A percentile compares a stretch with the other conserved stretches of the same genome.
phyloP scores from a whole-genome alignment of 2,888 invertebrate species.

The Sinhomidia bicolor region DNA sequence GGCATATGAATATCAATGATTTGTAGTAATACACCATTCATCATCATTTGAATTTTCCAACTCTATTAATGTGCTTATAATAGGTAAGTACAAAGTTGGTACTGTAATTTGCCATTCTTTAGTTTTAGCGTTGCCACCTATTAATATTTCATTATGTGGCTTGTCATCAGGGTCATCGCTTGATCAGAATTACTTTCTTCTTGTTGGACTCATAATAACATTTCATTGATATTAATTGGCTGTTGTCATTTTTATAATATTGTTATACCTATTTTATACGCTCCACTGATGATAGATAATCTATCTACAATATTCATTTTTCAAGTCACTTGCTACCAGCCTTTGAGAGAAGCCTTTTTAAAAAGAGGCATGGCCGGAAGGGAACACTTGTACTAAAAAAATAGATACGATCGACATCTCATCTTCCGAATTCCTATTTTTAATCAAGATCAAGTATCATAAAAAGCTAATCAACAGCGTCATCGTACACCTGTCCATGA shows the following conservation, averaged over 20 bases:
- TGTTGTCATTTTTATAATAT: slow-evolving; percentile 55
- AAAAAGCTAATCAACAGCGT: slow-evolving; percentile 29
- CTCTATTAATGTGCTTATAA: not conserved
- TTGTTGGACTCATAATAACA: slow-evolving; percentile 47
- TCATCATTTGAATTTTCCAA: slow-evolving; percentile 52
- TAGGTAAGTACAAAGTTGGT: no score
- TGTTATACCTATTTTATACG: slow-evolving; percentile 2
- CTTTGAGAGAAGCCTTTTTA: not conserved
- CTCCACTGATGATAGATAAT: no score
- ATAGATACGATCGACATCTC: slow-evolving; percentile 43
- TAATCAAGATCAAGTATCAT: slow-evolving; percentile 53
- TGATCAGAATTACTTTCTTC: slow-evolving; percentile 59
- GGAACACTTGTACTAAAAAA: slow-evolving; percentile 29
- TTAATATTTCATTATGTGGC: slow-evolving; percentile 50
- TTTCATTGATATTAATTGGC: slow-evolving; percentile 67
- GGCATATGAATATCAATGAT: slow-evolving; percentile 61
- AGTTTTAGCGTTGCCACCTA: slow-evolving; percentile 39
- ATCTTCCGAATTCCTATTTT: slow-evolving; percentile 70
- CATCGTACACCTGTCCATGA: slow-evolving; percentile 12
- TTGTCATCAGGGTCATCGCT: slow-evolving; percentile 71
- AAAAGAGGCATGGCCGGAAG: slow-evolving; percentile 66
- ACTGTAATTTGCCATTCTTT: not conserved
- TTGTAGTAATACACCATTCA: slow-evolving; percentile 49
- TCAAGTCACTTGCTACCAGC: not conserved
- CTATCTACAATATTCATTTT: not conserved